Percentiles rank a stretch among this genome's conserved stretches.
phyloP scores from a whole-genome alignment of 1,140 invertebrate genomes.

The Drosophila kohkoa region DNA sequence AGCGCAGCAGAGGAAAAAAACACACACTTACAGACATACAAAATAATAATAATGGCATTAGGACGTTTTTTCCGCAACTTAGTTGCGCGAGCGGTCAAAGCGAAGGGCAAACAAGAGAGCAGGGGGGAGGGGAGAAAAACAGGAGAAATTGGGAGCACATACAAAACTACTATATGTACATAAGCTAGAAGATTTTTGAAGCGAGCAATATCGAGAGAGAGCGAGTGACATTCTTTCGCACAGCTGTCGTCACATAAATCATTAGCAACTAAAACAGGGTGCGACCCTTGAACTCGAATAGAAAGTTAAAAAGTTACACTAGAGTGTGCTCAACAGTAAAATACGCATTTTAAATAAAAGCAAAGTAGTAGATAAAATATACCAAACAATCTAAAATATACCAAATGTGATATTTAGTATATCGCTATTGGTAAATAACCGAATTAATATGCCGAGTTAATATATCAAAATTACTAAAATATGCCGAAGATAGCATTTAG shows the following conservation, averaged over 20 bases:
- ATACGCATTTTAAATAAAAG: no score
- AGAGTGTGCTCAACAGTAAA: no score
- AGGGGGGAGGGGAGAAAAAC: background rate
- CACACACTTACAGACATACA: constrained; percentile 41
- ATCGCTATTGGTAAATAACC: no score
- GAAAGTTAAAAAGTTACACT: no score
- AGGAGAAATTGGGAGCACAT: constrained; percentile 3
- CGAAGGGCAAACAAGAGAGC: background rate
- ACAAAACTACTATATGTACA: constrained; percentile 19
- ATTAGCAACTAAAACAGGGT: constrained; percentile 65
- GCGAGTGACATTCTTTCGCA: constrained; percentile 62
- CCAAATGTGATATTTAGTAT: no score
- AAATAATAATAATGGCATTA: constrained; percentile 52
- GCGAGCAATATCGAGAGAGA: constrained; percentile 31
- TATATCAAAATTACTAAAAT: no score
- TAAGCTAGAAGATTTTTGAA: constrained; percentile 53
- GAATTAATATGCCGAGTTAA: no score
- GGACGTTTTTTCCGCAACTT: constrained; percentile 36
- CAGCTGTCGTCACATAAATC: constrained; percentile 81
- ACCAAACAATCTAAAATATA: no score
- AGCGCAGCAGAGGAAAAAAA: constrained; percentile 42
- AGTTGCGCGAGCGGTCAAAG: constrained; percentile 9
- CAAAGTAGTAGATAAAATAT: background rate
- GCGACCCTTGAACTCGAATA: background rate
- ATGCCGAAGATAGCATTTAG: no score